Conservation (phyloP, 2,888 invertebrate species). For the Stenotaenia linearis region DNA sequence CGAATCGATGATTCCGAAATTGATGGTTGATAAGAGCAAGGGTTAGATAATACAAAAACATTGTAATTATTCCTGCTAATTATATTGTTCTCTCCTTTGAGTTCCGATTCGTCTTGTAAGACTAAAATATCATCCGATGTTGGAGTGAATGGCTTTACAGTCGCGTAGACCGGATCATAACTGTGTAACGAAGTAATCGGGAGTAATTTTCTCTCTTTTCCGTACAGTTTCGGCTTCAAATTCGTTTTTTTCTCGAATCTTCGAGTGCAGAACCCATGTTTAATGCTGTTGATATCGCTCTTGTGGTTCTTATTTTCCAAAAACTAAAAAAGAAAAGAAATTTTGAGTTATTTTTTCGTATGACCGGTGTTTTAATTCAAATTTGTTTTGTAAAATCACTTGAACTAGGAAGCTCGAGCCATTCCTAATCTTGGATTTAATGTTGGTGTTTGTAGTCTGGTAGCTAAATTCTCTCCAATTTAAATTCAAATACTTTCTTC, state of each 20-base stretch:
- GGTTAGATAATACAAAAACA: conserved; percentile 6
- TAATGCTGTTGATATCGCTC: not conserved
- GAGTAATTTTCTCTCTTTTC: not conserved
- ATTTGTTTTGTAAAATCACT: not conserved
- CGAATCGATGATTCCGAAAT: not conserved
- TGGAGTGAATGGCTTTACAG: not conserved
- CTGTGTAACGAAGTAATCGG: not conserved
- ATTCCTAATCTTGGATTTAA: not conserved
- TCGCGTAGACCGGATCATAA: not conserved
- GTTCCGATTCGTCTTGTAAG: not conserved
- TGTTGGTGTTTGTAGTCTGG: not conserved
- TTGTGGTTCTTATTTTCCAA: not conserved
- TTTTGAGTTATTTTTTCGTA: not conserved
- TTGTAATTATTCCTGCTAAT: conserved; percentile 29
- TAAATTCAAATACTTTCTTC: not conserved
- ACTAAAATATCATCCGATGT: not conserved
- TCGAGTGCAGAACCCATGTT: not conserved
- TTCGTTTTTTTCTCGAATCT: not conserved
- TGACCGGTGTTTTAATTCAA: not conserved
- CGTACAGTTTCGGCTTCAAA: not conserved
- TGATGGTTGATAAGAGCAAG: not conserved
- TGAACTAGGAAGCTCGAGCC: not conserved
- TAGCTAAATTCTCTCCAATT: not conserved
- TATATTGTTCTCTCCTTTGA: not conserved
- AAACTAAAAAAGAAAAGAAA: not conserved